phyloP scores from a whole-genome alignment of 2,113 vertebrate genomes.

The Muntiacus reevesi region DNA sequence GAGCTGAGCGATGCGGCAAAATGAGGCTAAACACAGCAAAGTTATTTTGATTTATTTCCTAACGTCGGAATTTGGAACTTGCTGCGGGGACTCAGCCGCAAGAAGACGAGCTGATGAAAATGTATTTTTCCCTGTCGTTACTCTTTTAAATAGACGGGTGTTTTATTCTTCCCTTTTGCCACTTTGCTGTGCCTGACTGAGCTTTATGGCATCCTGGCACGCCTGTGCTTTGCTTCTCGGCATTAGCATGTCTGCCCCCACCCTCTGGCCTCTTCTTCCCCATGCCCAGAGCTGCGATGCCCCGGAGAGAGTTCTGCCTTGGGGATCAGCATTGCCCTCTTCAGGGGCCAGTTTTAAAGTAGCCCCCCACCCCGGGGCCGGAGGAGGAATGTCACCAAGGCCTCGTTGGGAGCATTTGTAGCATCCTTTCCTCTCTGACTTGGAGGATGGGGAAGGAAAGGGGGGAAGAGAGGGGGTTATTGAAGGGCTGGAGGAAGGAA shows the following conservation, averaged over 20 bases:
- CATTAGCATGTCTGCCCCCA: rapidly evolving
- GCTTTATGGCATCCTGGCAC: background rate
- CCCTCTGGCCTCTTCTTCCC: background rate
- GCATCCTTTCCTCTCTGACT: background rate
- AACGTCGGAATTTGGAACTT: conserved; percentile 58
- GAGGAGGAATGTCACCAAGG: background rate
- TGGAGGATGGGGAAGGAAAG: rapidly evolving
- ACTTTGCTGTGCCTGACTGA: conserved; percentile 60
- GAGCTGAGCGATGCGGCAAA: conserved; percentile 49
- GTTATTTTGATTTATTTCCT: conserved; percentile 72
- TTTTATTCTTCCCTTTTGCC: conserved; percentile 57
- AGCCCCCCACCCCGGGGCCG: rapidly evolving
- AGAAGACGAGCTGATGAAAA: conserved; percentile 72
- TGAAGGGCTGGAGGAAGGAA: background rate
- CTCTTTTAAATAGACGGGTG: conserved; percentile 59
- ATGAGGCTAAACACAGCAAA: conserved; percentile 68
- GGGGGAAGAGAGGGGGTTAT: background rate
- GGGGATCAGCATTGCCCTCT: background rate
- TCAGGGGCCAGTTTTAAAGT: background rate
- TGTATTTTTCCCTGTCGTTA: conserved; percentile 67
- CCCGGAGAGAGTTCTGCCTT: too few relatives aligned
- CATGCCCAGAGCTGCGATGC: rapidly evolving
- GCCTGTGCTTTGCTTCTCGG: background rate
- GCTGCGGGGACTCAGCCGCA: conserved; percentile 44
- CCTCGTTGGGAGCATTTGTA: rapidly evolving